Evolutionary conservation across 2,113 vertebrate genomes (phyloP).

Genomic region (Ailuropoda melanoleuca): DNA sequence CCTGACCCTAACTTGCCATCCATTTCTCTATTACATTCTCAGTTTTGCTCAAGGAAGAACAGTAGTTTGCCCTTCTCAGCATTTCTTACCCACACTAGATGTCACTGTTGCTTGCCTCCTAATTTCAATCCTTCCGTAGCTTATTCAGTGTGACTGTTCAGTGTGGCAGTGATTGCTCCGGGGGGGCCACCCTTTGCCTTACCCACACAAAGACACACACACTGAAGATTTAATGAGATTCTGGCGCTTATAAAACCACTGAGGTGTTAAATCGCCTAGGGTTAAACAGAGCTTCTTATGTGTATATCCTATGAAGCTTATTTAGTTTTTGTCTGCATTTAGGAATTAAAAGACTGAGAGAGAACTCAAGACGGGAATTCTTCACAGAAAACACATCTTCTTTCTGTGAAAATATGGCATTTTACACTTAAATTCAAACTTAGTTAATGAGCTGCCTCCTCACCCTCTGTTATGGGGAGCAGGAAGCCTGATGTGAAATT

Average conservation of each 20-base stretch:
- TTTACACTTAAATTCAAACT: constrained; percentile 28
- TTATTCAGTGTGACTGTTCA: constrained; percentile 33
- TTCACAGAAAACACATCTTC: constrained; percentile 56
- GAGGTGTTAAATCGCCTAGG: constrained; percentile 75
- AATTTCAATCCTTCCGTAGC: not conserved
- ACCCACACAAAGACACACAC: not conserved
- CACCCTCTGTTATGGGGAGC: not conserved
- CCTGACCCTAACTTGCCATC: not conserved
- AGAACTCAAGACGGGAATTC: constrained; percentile 52
- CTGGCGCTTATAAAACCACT: constrained; percentile 63
- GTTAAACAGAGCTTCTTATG: constrained; percentile 66
- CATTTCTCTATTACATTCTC: not conserved
- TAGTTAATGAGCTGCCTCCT: constrained; percentile 49
- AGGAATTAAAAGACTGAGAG: constrained; percentile 55
- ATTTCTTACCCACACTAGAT: constrained; percentile 73
- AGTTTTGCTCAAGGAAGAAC: not conserved
- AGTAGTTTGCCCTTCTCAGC: not conserved
- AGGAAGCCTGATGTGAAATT: not conserved
- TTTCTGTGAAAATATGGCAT: constrained; percentile 50
- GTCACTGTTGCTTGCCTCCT: constrained; percentile 77
- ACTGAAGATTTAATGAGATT: constrained; percentile 58
- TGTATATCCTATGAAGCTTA: constrained; percentile 49
- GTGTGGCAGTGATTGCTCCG: not conserved
- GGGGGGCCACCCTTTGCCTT: constrained; percentile 1
- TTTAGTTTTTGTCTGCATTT: constrained; percentile 38